phyloP scores from a whole-genome alignment of 2,797 vertebrate genomes.

The Ctenopoma multispine region DNA sequence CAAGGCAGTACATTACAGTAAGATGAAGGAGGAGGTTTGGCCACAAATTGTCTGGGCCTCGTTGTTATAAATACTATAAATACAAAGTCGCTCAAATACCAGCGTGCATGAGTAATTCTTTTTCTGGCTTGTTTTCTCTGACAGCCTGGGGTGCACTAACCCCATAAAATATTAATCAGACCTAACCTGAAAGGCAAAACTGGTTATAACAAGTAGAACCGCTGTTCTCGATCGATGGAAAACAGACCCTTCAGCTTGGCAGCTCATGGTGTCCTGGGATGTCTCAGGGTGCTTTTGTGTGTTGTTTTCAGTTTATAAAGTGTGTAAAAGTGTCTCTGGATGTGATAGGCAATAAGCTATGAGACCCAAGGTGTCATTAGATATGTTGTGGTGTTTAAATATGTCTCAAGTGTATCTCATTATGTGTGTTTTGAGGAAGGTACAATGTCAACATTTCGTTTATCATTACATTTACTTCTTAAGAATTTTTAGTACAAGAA shows the following conservation, averaged over 20 bases:
- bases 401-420: neutral
- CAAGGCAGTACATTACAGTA: constrained; percentile 2
- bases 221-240: constrained; percentile 40
- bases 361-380: constrained; percentile 2
- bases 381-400: constrained; percentile 10
- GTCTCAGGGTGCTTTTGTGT: constrained; percentile 38
- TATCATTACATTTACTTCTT: too few relatives aligned
- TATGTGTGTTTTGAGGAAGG: constrained; percentile 2
- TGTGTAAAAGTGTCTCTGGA: constrained; percentile 18
- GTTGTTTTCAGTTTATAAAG: constrained; percentile 24
- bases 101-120: constrained; percentile 43
- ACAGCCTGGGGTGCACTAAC: constrained; percentile 34
- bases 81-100: constrained; percentile 51
- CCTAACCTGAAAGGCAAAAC: constrained; percentile 42
- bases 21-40: constrained; percentile 7
- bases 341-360: neutral
- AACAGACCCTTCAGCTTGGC: constrained; percentile 56
- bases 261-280: constrained; percentile 49
- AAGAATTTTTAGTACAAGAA: too few relatives aligned
- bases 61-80: constrained; percentile 31
- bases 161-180: constrained; percentile 53
- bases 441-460: neutral
- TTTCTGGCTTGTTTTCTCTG: constrained; percentile 35
- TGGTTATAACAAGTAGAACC: constrained; percentile 27
- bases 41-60: constrained; percentile 14